Conservation (phyloP, 2,797 vertebrate species). For the Spea hammondii region DNA sequence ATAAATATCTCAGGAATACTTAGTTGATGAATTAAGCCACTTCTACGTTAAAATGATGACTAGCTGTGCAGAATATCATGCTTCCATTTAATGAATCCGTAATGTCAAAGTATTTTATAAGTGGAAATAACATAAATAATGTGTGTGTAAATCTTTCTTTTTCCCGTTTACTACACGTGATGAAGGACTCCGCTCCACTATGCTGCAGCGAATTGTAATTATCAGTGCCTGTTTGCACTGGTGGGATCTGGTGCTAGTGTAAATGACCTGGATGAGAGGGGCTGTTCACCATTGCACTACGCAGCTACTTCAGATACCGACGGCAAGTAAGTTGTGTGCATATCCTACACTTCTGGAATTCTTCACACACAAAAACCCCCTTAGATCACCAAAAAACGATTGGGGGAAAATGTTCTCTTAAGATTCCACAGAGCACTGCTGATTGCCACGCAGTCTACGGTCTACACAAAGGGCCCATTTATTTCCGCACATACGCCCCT, state of each 20-base stretch:
- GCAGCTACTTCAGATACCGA: constrained; percentile 94
- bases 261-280: constrained; percentile 92
- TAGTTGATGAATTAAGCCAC: too few species aligned
- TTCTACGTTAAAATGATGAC: too few species aligned
- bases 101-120: too few species aligned
- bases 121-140: too few species aligned
- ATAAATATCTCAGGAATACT: too few species aligned
- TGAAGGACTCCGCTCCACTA: constrained; percentile 94
- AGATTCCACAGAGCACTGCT: constrained; percentile 1
- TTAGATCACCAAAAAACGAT: neutral
- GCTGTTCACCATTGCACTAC: constrained; percentile 95
- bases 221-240: constrained; percentile 98
- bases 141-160: neutral
- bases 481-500: neutral
- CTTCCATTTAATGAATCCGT: too few species aligned
- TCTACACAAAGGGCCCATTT: constrained; percentile 27
- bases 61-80: too few species aligned
- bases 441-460: constrained; percentile 24
- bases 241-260: constrained; percentile 97
- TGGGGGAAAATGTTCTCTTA: constrained; percentile 8
- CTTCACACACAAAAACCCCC: too few species aligned
- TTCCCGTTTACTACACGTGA: neutral
- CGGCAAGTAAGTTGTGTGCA: constrained; percentile 83
- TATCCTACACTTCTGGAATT: neutral
- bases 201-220: constrained; percentile 97